Conservation (phyloP, 2,888 invertebrate species). For the Lasioglossum calceatum region DNA sequence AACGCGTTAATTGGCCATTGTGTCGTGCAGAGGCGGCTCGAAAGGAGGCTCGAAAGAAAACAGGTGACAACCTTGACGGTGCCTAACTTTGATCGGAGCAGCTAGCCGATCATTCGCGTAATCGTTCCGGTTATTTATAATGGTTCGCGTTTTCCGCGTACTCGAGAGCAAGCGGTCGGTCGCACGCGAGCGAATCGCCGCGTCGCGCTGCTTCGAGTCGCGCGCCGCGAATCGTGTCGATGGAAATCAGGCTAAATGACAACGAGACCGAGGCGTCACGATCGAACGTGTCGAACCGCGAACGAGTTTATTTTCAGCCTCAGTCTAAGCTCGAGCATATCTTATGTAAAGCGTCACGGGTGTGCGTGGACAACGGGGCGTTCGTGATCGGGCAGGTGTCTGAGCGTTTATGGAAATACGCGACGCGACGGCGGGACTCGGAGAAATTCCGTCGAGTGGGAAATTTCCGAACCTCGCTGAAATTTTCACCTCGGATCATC, state of each 20-base stretch:
- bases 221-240: constrained; percentile 51
- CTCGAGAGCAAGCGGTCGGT: not conserved
- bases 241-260: constrained; percentile 71
- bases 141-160: constrained; percentile 9
- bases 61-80: constrained; percentile 8
- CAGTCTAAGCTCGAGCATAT: constrained; percentile 69
- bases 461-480: constrained; percentile 8
- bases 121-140: not conserved
- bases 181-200: not conserved
- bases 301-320: constrained; percentile 72
- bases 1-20: not conserved
- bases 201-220: not conserved
- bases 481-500: not conserved
- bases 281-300: constrained; percentile 70
- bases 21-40: not conserved
- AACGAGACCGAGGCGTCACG: constrained; percentile 50
- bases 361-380: constrained; percentile 69
- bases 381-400: constrained; percentile 64
- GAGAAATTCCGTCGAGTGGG: not conserved
- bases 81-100: not conserved
- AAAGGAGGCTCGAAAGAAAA: not conserved
- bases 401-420: constrained; percentile 46
- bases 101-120: not conserved
- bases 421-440: constrained; percentile 19
- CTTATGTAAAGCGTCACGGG: constrained; percentile 72